Evolutionary conservation across 2,888 invertebrate species (phyloP), one percentile per base, ranked within the genome.

Genomic region (Agrilus cyanescens): DNA sequence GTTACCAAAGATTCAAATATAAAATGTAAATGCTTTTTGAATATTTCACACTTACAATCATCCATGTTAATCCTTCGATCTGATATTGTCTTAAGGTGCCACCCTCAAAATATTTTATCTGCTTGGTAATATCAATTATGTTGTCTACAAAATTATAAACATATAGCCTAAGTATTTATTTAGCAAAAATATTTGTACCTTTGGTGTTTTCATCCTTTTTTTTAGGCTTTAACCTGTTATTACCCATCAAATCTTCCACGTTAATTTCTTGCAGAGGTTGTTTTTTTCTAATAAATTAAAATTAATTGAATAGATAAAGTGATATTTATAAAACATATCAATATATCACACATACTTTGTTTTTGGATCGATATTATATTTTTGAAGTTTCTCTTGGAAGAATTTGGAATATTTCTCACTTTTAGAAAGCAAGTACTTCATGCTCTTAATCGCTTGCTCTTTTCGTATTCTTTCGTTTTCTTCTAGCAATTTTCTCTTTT

Each of bases 61-160:
- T 61, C 82, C 83, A 83, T 54, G 78, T 78, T 12, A 83, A 63
- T 2, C 82, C 78, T 43, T 78, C 67, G 59, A 75, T 59, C 61
- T 78, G 78, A 59, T 82, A 81, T 1, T 73, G 70, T 32, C 76
- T 71, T 51, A 82, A 61, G 46, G 64, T 66, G 47, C 76, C 66
- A 3, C 68, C 67, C 25, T 55, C 47, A 44, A 61, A 61, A 41
- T 53, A 59, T 35, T 49, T 52, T 32, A 57, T 40, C 16, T 51
- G 36, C 37, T 53, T 45, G 33, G 32, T 32, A 4, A 36, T 30
- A n/a, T 36, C 34, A 25, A 42, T 10, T 37, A 13, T 12, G 15
- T 43, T 34, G n/a, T 30, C 38, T 40, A 25, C 31, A 37, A 32
- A 32, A 37, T 38, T 38, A 42, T 35, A 44, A 36, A 12, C 40